Evolutionary conservation across 2,113 vertebrate genomes (phyloP).

Genomic region (Synchiropus splendidus): DNA sequence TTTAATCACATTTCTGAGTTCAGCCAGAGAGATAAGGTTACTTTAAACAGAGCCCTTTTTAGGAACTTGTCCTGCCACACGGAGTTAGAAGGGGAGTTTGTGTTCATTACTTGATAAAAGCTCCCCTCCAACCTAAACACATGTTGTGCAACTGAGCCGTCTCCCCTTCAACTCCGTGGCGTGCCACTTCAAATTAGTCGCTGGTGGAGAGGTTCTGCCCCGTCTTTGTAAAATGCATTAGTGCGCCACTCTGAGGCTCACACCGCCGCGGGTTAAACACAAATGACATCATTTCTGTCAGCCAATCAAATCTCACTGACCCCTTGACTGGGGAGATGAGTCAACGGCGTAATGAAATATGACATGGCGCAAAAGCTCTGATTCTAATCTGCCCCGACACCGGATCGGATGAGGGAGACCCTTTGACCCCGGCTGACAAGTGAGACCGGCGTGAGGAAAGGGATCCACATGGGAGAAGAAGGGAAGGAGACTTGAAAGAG

Average conservation of each 20-base stretch:
- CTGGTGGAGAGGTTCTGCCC: slow-evolving; percentile 64
- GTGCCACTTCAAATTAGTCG: slow-evolving; percentile 60
- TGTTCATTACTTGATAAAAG: slow-evolving; percentile 62
- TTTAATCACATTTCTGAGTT: too few species aligned
- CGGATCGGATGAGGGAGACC: slow-evolving; percentile 70
- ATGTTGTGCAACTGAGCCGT: slow-evolving; percentile 51
- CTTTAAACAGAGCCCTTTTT: too few species aligned
- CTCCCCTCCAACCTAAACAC: slow-evolving; percentile 50
- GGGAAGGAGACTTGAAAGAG: slow-evolving; percentile 37
- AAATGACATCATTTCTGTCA: slow-evolving; percentile 73
- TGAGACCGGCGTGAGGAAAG: slow-evolving; percentile 66
- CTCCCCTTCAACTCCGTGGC: slow-evolving; percentile 48
- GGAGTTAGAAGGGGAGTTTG: slow-evolving; percentile 28
- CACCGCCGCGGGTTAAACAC: slow-evolving; percentile 67
- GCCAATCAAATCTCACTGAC: slow-evolving; percentile 74
- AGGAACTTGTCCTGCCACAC: slow-evolving; percentile 11
- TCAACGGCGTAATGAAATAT: slow-evolving; percentile 78
- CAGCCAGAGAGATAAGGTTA: too few species aligned
- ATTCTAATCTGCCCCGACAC: slow-evolving; percentile 76
- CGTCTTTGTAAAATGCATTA: slow-evolving; percentile 48
- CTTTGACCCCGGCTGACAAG: slow-evolving; percentile 70
- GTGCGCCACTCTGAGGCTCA: slow-evolving; percentile 52
- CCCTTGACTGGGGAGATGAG: slow-evolving; percentile 69
- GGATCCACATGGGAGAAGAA: slow-evolving; percentile 38
- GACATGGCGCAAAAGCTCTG: slow-evolving; percentile 67